These are phyloP conservation scores for Pituophis catenifer DNA, from an alignment of 2,113 vertebrate species.

Conservation along the genomic window DNA sequence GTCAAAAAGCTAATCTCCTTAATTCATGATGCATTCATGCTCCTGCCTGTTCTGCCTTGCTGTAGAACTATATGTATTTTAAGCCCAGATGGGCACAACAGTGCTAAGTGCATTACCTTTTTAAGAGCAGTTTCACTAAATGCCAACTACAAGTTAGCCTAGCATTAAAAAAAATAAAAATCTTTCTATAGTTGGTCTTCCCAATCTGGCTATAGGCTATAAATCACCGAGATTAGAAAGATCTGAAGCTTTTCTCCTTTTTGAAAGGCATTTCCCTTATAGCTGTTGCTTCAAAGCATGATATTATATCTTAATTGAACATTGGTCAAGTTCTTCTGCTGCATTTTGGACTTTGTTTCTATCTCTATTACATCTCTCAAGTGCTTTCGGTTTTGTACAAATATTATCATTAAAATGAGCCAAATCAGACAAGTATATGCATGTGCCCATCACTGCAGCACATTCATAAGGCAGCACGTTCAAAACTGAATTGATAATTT, in stretches of 20 bases:
- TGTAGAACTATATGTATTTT: neutral
- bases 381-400: neutral
- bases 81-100: neutral
- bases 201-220: neutral
- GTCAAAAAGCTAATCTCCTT: neutral
- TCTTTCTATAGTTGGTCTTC: constrained; percentile 1
- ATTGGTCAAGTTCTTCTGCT: neutral
- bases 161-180: neutral
- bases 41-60: neutral
- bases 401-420: neutral
- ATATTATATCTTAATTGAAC: constrained; percentile 1
- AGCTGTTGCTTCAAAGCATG: constrained; percentile 5
- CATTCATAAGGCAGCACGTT: neutral
- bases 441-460: neutral
- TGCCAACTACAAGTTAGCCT: neutral
- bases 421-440: neutral
- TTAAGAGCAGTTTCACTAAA: neutral
- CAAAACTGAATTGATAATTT: neutral
- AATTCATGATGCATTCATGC: neutral
- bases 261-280: constrained; percentile 10
- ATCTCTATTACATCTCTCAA: neutral
- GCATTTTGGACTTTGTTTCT: neutral
- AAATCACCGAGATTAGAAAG: neutral
- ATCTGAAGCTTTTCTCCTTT: neutral
- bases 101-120: neutral